Evolutionary conservation across 2,797 vertebrate species (phyloP).

Genomic region (Chelon auratus): DNA sequence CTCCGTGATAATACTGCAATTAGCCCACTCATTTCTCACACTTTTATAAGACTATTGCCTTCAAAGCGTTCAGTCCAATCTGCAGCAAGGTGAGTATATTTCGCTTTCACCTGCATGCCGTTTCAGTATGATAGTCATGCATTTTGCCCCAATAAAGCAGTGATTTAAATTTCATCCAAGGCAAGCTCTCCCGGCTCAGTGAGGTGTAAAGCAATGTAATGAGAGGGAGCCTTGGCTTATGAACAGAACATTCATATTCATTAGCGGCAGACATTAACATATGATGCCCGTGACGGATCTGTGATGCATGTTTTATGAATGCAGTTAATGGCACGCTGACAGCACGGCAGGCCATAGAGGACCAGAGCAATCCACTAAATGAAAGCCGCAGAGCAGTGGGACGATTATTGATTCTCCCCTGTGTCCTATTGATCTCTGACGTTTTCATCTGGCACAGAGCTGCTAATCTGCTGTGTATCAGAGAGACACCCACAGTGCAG

Average conservation of each 20-base stretch:
- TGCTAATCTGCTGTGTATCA: constrained; percentile 87
- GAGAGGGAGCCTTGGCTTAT: constrained; percentile 85
- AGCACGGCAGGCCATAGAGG: constrained; percentile 68
- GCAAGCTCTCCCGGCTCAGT: constrained; percentile 85
- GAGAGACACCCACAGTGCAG: constrained; percentile 83
- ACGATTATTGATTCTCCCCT: constrained; percentile 87
- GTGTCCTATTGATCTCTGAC: constrained; percentile 89
- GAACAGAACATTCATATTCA: constrained; percentile 92
- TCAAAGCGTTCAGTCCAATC: constrained; percentile 51
- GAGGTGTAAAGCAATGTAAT: constrained; percentile 92
- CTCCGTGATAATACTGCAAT: constrained; percentile 53
- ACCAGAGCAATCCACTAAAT: constrained; percentile 71
- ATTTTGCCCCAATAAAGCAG: constrained; percentile 86
- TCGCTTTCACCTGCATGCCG: constrained; percentile 66
- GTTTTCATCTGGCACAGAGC: constrained; percentile 87
- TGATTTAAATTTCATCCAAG: constrained; percentile 93
- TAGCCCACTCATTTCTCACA: constrained; percentile 53
- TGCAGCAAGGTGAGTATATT: constrained; percentile 62
- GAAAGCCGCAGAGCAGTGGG: constrained; percentile 68
- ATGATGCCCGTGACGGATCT: constrained; percentile 81
- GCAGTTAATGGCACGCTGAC: constrained; percentile 75
- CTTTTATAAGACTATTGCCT: constrained; percentile 46
- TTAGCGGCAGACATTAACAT: constrained; percentile 88
- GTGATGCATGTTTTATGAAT: constrained; percentile 80
- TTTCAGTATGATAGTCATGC: constrained; percentile 75